Percentiles rank a stretch among this genome's conserved stretches.
Evolutionary conservation across 2,888 invertebrate species (phyloP).

Genomic region (Volucella bombylans): DNA sequence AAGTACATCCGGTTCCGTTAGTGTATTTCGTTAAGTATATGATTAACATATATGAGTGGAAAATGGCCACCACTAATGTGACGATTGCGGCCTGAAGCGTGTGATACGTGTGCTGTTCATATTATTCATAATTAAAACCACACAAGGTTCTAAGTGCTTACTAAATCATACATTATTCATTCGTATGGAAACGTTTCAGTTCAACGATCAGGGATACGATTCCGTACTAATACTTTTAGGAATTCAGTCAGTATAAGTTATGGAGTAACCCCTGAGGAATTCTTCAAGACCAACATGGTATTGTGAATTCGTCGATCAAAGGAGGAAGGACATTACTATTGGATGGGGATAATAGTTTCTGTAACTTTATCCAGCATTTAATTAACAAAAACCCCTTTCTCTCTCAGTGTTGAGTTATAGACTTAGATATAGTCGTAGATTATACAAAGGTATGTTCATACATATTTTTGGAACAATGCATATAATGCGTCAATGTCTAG

Average conservation of each 20-base stretch:
- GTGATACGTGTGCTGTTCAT: slow-evolving; percentile 44
- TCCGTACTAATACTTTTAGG: not conserved
- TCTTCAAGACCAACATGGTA: too few species aligned
- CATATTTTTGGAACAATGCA: too few species aligned
- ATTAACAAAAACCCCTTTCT: too few species aligned
- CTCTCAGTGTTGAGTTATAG: too few species aligned
- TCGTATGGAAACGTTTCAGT: slow-evolving; percentile 40
- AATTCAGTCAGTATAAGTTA: not conserved
- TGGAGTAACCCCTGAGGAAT: too few species aligned
- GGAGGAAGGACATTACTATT: too few species aligned
- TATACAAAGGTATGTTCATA: too few species aligned
- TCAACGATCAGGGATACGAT: slow-evolving; percentile 29
- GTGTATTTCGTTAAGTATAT: slow-evolving; percentile 22
- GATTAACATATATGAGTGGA: slow-evolving; percentile 30
- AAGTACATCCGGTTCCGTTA: slow-evolving; percentile 66
- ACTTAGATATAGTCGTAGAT: too few species aligned
- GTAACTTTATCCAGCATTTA: too few species aligned
- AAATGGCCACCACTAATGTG: slow-evolving; percentile 13
- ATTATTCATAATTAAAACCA: slow-evolving; percentile 65
- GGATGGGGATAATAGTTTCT: too few species aligned
- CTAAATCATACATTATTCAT: slow-evolving; percentile 58
- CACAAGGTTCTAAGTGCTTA: slow-evolving; percentile 60
- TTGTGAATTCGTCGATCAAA: too few species aligned
- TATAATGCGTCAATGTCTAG: too few species aligned
- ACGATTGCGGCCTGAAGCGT: slow-evolving; percentile 27